Evolutionary conservation across 2,113 vertebrate species (phyloP), one percentile per base, ranked within the genome.

Genomic region (Cyprichromis sp.): DNA sequence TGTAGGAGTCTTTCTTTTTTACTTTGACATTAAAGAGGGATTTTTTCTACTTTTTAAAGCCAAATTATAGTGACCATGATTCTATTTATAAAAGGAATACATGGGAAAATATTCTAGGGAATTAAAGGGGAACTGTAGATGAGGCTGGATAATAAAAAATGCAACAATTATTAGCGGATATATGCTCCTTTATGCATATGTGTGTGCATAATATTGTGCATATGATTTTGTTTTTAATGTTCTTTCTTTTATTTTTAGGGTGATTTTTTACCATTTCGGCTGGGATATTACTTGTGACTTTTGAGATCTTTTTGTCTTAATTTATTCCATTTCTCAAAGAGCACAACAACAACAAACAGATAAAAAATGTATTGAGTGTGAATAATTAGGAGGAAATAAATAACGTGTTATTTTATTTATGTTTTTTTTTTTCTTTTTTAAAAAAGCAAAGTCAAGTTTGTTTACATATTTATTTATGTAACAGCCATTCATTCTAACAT

Each of bases 361-460:
- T 63, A 40, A 76, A 29, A 17, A 73, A 42, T 73, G 8, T 0
- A 29, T 45, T 45, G 24, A 2, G 16, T 76, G 42, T 47, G 9
- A 29, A 76, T 50, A 76, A 76, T 50, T 47, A 29, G 16, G 14
- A 1, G 42, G 2, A 76, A 29, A 76, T 7, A 29, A 29, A 4
- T 3, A 76, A 50, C 1, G 4, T 50, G 42, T 76, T 7, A 31
- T 76, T 47, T 19, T 76, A 47, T 73, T 17, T 17, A 5, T 26
- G 21, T 2, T 4, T 29, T 24, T 53, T 16, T 26, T 55, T 26
- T 14, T 8, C 0, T 26, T 26, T 8, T 53, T 1, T 0, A n/a
- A 45, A 71, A 26, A 26, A 76, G 68, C 4, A 29, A 76, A 11
- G 40, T 29, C 40, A 76, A 17, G 6, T 76, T 47, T 47, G 17